Conservation (phyloP, 2,797 vertebrate genomes). For the Scyliorhinus canicula region DNA sequence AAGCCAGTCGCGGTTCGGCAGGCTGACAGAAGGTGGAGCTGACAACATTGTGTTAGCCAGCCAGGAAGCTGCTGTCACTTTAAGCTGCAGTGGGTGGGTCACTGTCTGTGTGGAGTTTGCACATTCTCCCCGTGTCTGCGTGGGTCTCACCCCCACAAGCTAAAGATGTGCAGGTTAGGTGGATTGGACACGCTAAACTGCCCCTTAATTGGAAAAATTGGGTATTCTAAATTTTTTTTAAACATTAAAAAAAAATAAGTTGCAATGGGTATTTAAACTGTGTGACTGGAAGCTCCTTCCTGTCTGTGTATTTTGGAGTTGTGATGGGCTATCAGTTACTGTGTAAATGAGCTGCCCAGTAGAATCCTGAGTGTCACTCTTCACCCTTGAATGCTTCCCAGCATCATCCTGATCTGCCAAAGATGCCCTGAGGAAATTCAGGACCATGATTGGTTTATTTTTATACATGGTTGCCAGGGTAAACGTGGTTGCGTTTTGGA, state of each 20-base stretch:
- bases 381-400: not conserved
- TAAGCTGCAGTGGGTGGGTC: too few species aligned
- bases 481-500: too few species aligned
- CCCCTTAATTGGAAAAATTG: too few species aligned
- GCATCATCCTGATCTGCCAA: not conserved
- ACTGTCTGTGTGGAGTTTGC: too few species aligned
- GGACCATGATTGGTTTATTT: not conserved
- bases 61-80: not conserved
- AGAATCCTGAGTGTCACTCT: not conserved
- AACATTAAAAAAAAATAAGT: too few species aligned
- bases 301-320: not conserved
- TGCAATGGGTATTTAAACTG: not conserved
- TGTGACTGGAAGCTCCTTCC: not conserved
- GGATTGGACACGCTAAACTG: too few species aligned
- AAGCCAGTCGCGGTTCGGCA: not conserved
- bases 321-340: not conserved
- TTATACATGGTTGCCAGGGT: not conserved
- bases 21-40: not conserved
- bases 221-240: too few species aligned
- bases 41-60: not conserved
- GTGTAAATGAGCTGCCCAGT: not conserved
- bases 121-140: too few species aligned
- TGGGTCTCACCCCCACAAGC: too few species aligned
- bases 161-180: too few species aligned
- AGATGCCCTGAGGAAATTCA: too few species aligned